These are phyloP conservation scores for Lepidocyrtinus sp. DNA, from an alignment of 2,888 invertebrate genomes.

Conservation along the genomic window DNA sequence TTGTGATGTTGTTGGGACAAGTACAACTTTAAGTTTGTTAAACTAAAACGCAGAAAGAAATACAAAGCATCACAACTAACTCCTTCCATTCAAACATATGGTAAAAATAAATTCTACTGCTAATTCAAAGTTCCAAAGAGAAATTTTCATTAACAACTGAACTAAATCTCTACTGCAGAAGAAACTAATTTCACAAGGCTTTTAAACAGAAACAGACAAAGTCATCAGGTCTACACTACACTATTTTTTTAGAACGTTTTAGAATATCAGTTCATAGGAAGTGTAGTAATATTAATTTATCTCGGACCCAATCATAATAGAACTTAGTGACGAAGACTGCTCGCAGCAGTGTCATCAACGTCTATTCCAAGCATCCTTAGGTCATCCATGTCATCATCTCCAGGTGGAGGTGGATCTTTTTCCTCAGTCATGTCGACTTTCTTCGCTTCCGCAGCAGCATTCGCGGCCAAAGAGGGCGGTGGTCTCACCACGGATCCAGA, in stretches of 20 bases:
- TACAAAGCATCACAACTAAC: too few relatives aligned
- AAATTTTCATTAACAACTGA: background rate
- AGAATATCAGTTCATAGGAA: too few relatives aligned
- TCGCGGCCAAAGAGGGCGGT: background rate
- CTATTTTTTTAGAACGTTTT: background rate
- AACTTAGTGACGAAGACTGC: conserved; percentile 26
- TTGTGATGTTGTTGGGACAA: too few relatives aligned
- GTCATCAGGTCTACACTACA: background rate
- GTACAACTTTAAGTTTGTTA: too few relatives aligned
- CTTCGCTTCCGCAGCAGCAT: conserved; percentile 11
- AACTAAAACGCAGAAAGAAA: too few relatives aligned
- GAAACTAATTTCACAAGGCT: background rate
- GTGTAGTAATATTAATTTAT: too few relatives aligned
- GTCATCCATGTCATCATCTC: conserved; percentile 76
- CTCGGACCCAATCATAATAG: background rate
- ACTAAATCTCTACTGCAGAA: background rate
- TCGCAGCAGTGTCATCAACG: conserved; percentile 82
- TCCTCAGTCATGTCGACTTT: conserved; percentile 11
- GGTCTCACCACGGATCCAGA: background rate
- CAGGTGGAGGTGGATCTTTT: conserved; percentile 45
- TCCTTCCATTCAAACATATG: too few relatives aligned
- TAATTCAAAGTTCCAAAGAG: too few relatives aligned
- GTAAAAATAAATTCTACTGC: too few relatives aligned
- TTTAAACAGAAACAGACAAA: background rate
- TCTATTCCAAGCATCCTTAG: conserved; percentile 90